A percentile compares a stretch with the other conserved stretches of the same genome.
Conservation (phyloP, 2,888 invertebrate genomes). For the Caenorhabditis afra region DNA sequence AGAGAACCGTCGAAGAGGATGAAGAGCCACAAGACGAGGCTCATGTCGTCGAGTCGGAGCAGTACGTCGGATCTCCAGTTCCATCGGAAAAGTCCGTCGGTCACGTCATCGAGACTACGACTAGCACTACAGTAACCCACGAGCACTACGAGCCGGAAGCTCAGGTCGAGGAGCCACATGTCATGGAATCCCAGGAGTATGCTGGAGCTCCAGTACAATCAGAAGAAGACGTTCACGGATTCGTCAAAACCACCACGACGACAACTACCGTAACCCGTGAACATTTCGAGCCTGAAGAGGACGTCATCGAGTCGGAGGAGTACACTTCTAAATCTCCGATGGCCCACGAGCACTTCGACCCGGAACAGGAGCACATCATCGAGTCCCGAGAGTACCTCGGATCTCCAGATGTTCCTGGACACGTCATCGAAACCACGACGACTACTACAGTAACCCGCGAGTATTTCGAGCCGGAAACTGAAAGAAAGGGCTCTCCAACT, state of each 20-base stretch:
- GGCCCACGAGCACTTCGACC: conserved; percentile 19
- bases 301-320: neutral
- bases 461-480: neutral
- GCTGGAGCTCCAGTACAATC: conserved; percentile 29
- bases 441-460: conserved; percentile 8
- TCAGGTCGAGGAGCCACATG: conserved; percentile 14
- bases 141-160: conserved; percentile 7
- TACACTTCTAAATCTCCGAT: conserved; percentile 4
- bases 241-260: conserved; percentile 26
- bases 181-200: conserved; percentile 30
- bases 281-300: conserved; percentile 32
- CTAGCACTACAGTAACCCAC: neutral
- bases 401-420: neutral
- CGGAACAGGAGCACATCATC: conserved; percentile 12
- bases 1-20: neutral
- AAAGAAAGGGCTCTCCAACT: too few species aligned
- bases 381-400: conserved; percentile 6
- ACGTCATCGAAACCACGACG: conserved; percentile 21
- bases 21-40: conserved; percentile 8
- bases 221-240: conserved; percentile 24
- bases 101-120: conserved; percentile 30
- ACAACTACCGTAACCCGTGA: conserved; percentile 39
- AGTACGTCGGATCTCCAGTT: conserved; percentile 28
- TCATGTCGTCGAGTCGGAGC: conserved; percentile 2
- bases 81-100: conserved; percentile 32